phyloP scores from a whole-genome alignment of 1,140 invertebrate genomes.

The Cherax destructor region DNA sequence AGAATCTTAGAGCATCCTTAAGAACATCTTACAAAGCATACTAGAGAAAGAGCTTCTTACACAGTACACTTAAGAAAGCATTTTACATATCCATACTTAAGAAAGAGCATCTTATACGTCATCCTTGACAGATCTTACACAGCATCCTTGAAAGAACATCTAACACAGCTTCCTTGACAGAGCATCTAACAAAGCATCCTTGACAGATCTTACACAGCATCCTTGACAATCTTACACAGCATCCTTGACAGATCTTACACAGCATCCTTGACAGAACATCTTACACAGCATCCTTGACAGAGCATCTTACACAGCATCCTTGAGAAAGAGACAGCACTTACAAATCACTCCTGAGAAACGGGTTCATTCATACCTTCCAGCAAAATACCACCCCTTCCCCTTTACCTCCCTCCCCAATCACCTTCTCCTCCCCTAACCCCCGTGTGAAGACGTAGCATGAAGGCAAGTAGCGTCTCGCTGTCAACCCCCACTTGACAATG shows the following conservation, averaged over 20 bases:
- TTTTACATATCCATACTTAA: background rate
- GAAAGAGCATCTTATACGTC: background rate
- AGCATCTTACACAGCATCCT: background rate
- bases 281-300: background rate
- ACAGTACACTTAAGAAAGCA: background rate
- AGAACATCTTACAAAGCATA: too few species aligned
- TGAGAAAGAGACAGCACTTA: background rate
- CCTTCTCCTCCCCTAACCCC: background rate
- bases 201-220: background rate
- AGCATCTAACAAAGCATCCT: background rate
- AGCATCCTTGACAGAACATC: too few species aligned
- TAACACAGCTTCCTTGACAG: background rate
- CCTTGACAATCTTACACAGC: background rate
- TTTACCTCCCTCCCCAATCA: background rate
- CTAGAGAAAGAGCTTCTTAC: background rate
- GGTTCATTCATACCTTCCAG: background rate
- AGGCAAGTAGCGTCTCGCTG: background rate
- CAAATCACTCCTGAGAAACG: background rate
- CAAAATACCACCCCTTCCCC: background rate
- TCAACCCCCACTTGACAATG: background rate
- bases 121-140: too few species aligned
- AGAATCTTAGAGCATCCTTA: too few species aligned
- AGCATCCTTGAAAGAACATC: too few species aligned
- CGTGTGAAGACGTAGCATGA: background rate
- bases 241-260: too few species aligned